Evolutionary conservation across 2,113 vertebrate species (phyloP), one percentile per base, ranked within the genome.

Genomic region (Puffinus mauretanicus): DNA sequence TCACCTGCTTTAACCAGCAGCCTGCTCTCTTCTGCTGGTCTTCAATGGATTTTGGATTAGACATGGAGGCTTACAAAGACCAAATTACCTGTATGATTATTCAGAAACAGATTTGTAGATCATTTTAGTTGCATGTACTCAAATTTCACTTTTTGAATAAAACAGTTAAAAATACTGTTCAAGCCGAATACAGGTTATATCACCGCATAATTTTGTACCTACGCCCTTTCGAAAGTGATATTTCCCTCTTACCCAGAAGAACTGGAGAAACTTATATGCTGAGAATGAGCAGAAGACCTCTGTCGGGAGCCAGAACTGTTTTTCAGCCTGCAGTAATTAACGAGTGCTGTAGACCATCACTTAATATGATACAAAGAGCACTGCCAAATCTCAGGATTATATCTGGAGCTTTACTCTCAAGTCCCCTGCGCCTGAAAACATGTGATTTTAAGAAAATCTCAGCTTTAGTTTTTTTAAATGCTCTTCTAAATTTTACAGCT

Each of bases 381-480:
- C 67, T 96, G 96, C 96, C 96, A 97, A 95, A 93, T 94, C 93
- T 95, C 95, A 95, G 95, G 93, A 95, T 96, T 96, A 88, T 88
- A 95, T 83, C 93, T 95, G 90, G 49, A 93, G 93, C 90, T 96
- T 93, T 94, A 83, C 85, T 96, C 82, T 81, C 58, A 58, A 79
- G 66, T 90, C 88, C 71, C 82, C 64, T 78, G 88, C 4, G 49
- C 34, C 79, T 94, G 79, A 27, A 88, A 94, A 83, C 93, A 96
- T 32, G 82, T 93, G 96, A 96, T 86, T 77, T 77, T n/a, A 82
- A 76, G 70, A 91, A 93, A 88, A 79, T 46, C 70, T 93, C 71
- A 3, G 66, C 57, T 91, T 69, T 72, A 40, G 11, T 61, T 76
- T 36, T 52, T 82, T 71, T 66, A 30, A 71, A 44, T 26, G 54